Evolutionary conservation across 2,113 vertebrate species (phyloP).

Genomic region (Clarias macrocephalus): DNA sequence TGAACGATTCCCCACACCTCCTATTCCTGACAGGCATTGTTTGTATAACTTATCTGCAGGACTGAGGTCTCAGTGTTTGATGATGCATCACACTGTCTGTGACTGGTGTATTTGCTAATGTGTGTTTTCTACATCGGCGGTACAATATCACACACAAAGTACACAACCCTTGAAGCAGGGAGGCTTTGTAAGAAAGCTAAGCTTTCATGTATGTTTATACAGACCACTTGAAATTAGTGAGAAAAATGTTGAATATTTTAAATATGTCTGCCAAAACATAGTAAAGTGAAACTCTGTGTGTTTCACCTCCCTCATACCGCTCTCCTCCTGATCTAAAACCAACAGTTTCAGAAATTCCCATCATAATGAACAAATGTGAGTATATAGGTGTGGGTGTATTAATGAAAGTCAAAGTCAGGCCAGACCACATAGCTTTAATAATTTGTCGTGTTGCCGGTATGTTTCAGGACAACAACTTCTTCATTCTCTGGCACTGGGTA

Average conservation of each 20-base stretch:
- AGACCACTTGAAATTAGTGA: background rate
- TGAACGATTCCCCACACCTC: slow-evolving; percentile 41
- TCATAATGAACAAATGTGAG: slow-evolving; percentile 37
- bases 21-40: slow-evolving; percentile 37
- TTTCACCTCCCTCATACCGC: slow-evolving; percentile 44
- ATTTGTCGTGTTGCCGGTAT: background rate
- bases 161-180: slow-evolving; percentile 30
- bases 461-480: background rate
- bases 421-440: background rate
- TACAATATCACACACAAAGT: slow-evolving; percentile 39
- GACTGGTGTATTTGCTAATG: slow-evolving; percentile 40
- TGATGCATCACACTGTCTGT: slow-evolving; percentile 46
- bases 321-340: slow-evolving; percentile 50
- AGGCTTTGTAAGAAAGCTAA: slow-evolving; percentile 21
- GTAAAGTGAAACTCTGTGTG: slow-evolving; percentile 12
- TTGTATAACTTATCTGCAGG: slow-evolving; percentile 56
- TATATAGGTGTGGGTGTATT: background rate
- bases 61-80: slow-evolving; percentile 37
- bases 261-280: slow-evolving; percentile 38
- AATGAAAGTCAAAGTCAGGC: background rate
- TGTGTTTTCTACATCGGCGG: slow-evolving; percentile 34
- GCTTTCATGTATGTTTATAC: slow-evolving; percentile 20
- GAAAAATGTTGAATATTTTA: slow-evolving; percentile 44
- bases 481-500: background rate
- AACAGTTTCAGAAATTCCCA: slow-evolving; percentile 49